Evolutionary conservation across 2,113 vertebrate species (phyloP).

Genomic region (Heloderma charlesbogerti): DNA sequence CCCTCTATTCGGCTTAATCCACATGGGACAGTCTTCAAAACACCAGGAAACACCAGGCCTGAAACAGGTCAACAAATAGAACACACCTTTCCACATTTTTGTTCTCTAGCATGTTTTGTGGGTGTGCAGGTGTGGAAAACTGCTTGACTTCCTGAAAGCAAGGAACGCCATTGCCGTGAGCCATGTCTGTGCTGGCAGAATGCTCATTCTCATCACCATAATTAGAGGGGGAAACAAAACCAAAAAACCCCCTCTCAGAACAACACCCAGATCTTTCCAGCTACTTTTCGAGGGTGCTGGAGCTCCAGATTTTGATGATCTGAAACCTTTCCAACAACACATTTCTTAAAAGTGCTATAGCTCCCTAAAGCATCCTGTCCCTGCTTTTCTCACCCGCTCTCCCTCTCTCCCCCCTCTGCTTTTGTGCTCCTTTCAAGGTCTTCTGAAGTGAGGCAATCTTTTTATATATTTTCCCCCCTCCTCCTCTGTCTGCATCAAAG

Average conservation of each 20-base stretch:
- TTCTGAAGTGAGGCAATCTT: constrained; percentile 79
- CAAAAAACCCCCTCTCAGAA: neutral
- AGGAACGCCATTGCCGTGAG: neutral
- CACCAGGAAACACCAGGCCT: neutral
- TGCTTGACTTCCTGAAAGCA: neutral
- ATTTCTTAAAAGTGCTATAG: constrained; percentile 33
- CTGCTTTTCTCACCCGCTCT: constrained; percentile 51
- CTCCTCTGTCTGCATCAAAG: constrained; percentile 81
- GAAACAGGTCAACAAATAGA: neutral
- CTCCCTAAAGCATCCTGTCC: constrained; percentile 65
- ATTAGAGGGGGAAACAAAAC: neutral
- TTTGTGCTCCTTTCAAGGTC: constrained; percentile 79
- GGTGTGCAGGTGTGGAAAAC: constrained; percentile 14
- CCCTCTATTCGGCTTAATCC: too few species aligned
- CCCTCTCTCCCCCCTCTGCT: constrained; percentile 58
- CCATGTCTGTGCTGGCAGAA: neutral
- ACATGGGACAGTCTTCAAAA: too few species aligned
- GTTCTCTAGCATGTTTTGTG: neutral
- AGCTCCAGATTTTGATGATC: constrained; percentile 47
- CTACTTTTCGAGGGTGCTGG: constrained; percentile 10
- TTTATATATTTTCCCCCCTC: constrained; percentile 65
- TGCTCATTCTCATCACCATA: neutral
- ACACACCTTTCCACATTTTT: neutral
- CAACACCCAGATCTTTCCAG: neutral
- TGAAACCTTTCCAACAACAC: constrained; percentile 51